Evolutionary conservation across 2,797 vertebrate species (phyloP).

Genomic region (Thripadectes ignobilis): DNA sequence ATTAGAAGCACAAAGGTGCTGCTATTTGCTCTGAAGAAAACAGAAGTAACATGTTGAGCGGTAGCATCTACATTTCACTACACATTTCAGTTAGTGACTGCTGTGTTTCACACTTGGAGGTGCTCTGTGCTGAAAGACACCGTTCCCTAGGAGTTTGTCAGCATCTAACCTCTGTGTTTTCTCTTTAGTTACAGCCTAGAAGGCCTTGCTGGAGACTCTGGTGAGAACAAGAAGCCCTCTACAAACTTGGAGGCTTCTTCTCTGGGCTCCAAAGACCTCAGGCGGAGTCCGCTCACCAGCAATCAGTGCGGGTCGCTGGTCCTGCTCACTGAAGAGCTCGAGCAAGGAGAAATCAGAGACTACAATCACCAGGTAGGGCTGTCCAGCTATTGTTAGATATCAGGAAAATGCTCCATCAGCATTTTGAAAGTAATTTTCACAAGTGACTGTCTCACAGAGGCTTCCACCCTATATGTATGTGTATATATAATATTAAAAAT

Average conservation of each 20-base stretch:
- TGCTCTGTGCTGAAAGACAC: not conserved
- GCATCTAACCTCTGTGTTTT: slow-evolving; percentile 27
- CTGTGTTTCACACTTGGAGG: not conserved
- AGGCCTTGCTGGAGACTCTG: slow-evolving; percentile 83
- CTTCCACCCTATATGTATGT: not conserved
- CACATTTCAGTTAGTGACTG: not conserved
- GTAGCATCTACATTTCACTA: not conserved
- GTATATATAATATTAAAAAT: not conserved
- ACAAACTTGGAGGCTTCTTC: slow-evolving; percentile 67
- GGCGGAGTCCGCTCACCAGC: slow-evolving; percentile 65
- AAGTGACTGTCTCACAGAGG: not conserved
- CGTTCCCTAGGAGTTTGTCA: not conserved
- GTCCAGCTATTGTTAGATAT: not conserved
- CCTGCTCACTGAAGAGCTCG: slow-evolving; percentile 87
- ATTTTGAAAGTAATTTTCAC: not conserved
- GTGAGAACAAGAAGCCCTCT: slow-evolving; percentile 74
- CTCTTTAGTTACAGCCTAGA: slow-evolving; percentile 93
- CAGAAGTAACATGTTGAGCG: not conserved
- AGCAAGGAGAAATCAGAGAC: slow-evolving; percentile 77
- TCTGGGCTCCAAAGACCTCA: slow-evolving; percentile 71
- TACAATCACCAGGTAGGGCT: slow-evolving; percentile 80
- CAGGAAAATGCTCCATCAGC: not conserved
- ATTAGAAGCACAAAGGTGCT: not conserved
- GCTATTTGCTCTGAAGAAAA: not conserved
- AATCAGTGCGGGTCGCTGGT: slow-evolving; percentile 85